Conservation (phyloP, 2,113 vertebrate species). For the Rhabdornis inornatus region DNA sequence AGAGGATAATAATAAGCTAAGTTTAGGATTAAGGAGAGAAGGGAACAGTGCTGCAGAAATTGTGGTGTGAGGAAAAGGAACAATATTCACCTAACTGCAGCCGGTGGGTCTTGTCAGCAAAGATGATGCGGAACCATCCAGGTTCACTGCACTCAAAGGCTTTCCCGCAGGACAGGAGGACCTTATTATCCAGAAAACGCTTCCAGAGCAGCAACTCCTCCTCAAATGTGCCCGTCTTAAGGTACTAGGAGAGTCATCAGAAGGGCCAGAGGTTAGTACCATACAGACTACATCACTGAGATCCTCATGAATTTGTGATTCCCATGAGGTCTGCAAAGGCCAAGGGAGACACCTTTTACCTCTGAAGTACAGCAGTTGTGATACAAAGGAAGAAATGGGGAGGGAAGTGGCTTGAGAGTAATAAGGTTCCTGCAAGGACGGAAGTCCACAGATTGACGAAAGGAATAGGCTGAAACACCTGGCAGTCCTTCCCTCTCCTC, state of each 20-base stretch:
- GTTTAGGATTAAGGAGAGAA: neutral
- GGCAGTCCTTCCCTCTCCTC: neutral
- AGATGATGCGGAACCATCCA: conserved; percentile 94
- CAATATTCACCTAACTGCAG: conserved; percentile 82
- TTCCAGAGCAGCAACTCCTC: conserved; percentile 86
- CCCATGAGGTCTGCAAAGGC: conserved; percentile 2
- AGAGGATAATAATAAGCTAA: neutral
- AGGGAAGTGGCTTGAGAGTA: conserved; percentile 10
- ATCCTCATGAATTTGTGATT: conserved; percentile 14
- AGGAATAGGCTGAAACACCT: neutral
- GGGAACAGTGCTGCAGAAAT: neutral
- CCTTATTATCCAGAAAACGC: conserved; percentile 85
- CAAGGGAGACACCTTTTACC: conserved; percentile 36
- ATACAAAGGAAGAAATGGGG: conserved; percentile 12
- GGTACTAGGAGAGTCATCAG: conserved; percentile 75
- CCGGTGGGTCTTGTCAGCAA: conserved; percentile 79
- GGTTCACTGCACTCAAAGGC: conserved; percentile 86
- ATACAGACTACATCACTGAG: neutral
- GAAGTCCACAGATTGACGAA: neutral
- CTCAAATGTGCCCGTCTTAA: conserved; percentile 81
- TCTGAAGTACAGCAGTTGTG: conserved; percentile 3
- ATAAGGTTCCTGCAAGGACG: conserved; percentile 15
- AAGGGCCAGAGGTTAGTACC: conserved; percentile 4
- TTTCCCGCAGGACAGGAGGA: conserved; percentile 86
- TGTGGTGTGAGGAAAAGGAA: neutral